Evolutionary conservation across 2,888 invertebrate genomes (phyloP), one percentile per base, ranked within the genome.

Genomic region (Chouioia cunea): DNA sequence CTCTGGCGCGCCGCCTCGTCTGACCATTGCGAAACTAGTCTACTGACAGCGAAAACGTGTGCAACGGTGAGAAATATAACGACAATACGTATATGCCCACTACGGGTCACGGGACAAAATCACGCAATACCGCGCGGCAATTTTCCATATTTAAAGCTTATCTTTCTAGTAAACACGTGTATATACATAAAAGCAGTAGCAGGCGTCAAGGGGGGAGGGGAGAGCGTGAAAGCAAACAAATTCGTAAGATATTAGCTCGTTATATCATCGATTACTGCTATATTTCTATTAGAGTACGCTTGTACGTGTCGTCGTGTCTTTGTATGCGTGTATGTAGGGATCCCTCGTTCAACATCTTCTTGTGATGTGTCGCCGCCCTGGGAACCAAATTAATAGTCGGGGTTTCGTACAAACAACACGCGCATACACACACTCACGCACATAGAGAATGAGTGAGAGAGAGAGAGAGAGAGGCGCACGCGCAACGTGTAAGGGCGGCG

Each of bases 371-470:
- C 59, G 54, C 48, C 67, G 78, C 77, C 82, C 82, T 84, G 84
- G 82, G 84, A 84, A 84, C 83, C 81, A 82, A 85, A 84, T 85
- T 85, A 84, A 84, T 84, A 85, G 84, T 81, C 81, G 78, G 81
- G n/a, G 44, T 60, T 82, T 81, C 81, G 80, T 80, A 79, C 79
- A 79, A 81, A 48, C 2, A 14, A n/a, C 10, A 47, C 27, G 12
- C 18, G 27, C 27, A 6, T 4, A 14, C 10, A 10, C 18, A 20
- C 16, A 43, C 47, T 16, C 23, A 18, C 6, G 16, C 10, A 12
- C 47, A 52, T 52, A n/a, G n/a, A n/a, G n/a, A n/a, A n/a, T n/a
- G n/a, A n/a, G n/a, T n/a, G n/a, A n/a, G n/a, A n/a, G n/a, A n/a
- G n/a, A n/a, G n/a, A 46, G 44, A 43, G n/a, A 52, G 53, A 20